Base-by-base conservation (phyloP, 2,888 invertebrate genomes). In the Torymus auratus region DNA sequence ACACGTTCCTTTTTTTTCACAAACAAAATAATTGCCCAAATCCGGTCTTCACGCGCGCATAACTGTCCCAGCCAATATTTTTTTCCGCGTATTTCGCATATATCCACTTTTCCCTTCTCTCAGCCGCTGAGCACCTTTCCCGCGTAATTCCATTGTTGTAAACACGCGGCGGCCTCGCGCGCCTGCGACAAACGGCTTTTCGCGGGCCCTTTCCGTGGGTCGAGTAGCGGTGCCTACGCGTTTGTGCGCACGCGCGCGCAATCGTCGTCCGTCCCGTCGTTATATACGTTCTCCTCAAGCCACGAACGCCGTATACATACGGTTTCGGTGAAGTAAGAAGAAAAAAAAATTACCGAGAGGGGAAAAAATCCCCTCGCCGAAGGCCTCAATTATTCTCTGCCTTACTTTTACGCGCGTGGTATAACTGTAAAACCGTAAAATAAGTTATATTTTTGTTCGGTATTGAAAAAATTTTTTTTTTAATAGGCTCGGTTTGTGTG, bases 171-270 rank as follows among this genome's bases (percentile, higher is more conserved):
- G 41, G 41, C 7, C 41, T 41, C 41, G 64, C 64, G 23, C 10
- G 17, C 20, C 14, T 65, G 15, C 20, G 15, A 64, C 41, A 62
- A 17, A 53, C 56, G 62, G 14, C 50, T 77, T 77, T 70, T 62
- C 62, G 64, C 77, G 69, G 20, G 61, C 28, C 41, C 55, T 56
- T 78, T 71, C 23, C 67, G n/a, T 12, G 67, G 78, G 78, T 78
- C 78, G 64, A 71, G 41, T 78, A 78, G 78, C 78, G 78, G 78
- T 78, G 67, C 64, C 67, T 56, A 13, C 50, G 67, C 60, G 60
- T 67, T 41, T 41, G 41, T 10, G 41, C 41, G 41, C 28, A 28
- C 58, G 10, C 50, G 10, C 50, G 67, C 60, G 60, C 74, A 75
- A 75, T 52, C 41, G 41, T 41, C 41, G 41, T 41, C 41, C 74